Conservation (phyloP, 2,113 vertebrate species). For the Monopterus albus region DNA sequence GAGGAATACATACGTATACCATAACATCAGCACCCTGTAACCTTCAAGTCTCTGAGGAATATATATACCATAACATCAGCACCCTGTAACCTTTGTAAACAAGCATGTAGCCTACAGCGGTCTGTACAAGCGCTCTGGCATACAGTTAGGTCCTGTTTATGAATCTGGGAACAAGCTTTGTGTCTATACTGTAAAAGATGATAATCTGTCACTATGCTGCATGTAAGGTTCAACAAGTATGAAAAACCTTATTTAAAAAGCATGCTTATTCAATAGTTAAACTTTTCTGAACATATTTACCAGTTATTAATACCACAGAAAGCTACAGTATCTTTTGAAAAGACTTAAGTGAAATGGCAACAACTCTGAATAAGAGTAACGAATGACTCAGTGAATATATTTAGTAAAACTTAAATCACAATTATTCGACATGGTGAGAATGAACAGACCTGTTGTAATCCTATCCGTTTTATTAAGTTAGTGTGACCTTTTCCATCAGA, state of each 20-base stretch:
- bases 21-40: constrained; percentile 21
- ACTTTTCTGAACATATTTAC: no score
- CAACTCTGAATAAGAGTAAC: no score
- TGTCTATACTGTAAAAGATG: not conserved
- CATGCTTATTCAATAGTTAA: no score
- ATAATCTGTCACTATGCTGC: not conserved
- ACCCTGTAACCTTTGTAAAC: constrained; percentile 45
- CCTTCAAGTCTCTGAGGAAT: constrained; percentile 34
- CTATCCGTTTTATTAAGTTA: no score
- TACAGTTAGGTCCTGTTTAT: not conserved
- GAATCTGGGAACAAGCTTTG: not conserved
- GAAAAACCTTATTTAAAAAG: not conserved
- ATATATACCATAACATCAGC: constrained; percentile 28
- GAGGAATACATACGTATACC: constrained; percentile 38
- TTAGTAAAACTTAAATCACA: no score
- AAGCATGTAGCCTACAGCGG: constrained; percentile 25
- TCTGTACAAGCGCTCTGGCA: not conserved
- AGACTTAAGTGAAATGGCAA: no score
- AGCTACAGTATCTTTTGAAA: no score
- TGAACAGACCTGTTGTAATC: no score
- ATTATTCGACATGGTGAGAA: no score
- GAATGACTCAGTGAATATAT: no score
- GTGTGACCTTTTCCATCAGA: no score
- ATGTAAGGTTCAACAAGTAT: not conserved
- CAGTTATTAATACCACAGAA: no score